Evolutionary conservation across 1,140 invertebrate genomes (phyloP).

Genomic region (Drosophila saltans): DNA sequence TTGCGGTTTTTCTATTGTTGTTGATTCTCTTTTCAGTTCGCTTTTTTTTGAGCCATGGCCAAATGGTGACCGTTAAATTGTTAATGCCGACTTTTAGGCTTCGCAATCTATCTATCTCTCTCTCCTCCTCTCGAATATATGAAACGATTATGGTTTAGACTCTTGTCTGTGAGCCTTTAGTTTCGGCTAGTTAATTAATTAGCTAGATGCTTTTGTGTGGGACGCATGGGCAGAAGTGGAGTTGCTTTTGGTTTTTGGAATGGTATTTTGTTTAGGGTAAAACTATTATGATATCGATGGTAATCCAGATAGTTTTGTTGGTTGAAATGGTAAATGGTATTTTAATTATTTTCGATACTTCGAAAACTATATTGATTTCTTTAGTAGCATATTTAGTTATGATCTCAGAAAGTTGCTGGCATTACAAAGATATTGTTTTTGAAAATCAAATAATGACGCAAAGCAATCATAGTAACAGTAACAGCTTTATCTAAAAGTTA

Average conservation of each 20-base stretch:
- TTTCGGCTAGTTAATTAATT: constrained; percentile 59
- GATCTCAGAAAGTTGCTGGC: too few species aligned
- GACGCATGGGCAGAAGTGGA: background rate
- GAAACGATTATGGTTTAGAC: background rate
- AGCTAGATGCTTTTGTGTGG: constrained; percentile 22
- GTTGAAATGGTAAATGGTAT: too few species aligned
- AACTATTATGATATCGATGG: background rate
- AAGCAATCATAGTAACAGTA: too few species aligned
- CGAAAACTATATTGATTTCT: too few species aligned
- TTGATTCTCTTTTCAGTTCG: constrained; percentile 8
- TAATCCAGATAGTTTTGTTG: too few species aligned
- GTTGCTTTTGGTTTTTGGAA: background rate
- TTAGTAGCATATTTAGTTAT: too few species aligned
- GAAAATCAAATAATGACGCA: too few species aligned
- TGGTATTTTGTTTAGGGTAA: background rate
- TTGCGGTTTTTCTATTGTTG: constrained; percentile 51
- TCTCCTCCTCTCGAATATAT: background rate
- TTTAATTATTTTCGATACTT: too few species aligned
- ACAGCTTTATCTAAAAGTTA: too few species aligned
- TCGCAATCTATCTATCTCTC: background rate
- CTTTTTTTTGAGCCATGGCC: constrained; percentile 25
- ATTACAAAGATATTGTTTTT: too few species aligned
- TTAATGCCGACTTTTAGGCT: constrained; percentile 67
- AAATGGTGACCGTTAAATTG: constrained; percentile 42
- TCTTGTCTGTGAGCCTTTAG: background rate